These are phyloP conservation scores for Cynoglossus semilaevis DNA, from an alignment of 2,113 vertebrate species.

Conservation along the genomic window DNA sequence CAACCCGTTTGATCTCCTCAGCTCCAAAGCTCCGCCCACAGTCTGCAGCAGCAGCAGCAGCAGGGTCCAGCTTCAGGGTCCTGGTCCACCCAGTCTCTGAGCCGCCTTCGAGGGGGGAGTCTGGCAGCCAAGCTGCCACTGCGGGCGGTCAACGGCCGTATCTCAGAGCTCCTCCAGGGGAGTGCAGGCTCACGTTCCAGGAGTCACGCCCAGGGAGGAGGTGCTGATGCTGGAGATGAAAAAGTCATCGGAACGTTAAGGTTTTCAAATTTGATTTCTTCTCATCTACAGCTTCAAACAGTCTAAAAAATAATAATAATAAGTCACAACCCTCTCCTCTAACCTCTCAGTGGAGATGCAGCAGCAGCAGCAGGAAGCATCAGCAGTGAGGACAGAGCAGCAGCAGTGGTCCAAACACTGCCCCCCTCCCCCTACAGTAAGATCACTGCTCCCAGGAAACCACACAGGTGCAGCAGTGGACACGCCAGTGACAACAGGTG, in stretches of 20 bases:
- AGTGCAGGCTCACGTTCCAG: constrained; percentile 71
- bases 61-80: constrained; percentile 82
- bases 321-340: not conserved
- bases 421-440: constrained; percentile 98
- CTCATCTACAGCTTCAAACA: not conserved
- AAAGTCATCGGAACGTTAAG: constrained; percentile 39
- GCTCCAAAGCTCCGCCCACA: constrained; percentile 67
- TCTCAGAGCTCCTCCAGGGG: constrained; percentile 93
- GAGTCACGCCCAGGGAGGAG: constrained; percentile 64
- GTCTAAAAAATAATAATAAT: not conserved
- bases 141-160: constrained; percentile 88
- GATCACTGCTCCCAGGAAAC: constrained; percentile 90
- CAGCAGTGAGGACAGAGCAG: not conserved
- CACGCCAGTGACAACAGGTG: constrained; percentile 90
- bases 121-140: constrained; percentile 88
- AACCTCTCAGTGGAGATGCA: constrained; percentile 46
- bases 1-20: constrained; percentile 29
- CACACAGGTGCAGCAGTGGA: constrained; percentile 95
- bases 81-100: constrained; percentile 96
- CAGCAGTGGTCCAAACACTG: constrained; percentile 78
- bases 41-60: constrained; percentile 77
- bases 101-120: constrained; percentile 83
- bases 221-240: constrained; percentile 54
- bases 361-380: constrained; percentile 19
- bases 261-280: constrained; percentile 24